These are phyloP conservation scores for Bradysia coprophila DNA, from an alignment of 1,140 invertebrate genomes.

Conservation along the genomic window DNA sequence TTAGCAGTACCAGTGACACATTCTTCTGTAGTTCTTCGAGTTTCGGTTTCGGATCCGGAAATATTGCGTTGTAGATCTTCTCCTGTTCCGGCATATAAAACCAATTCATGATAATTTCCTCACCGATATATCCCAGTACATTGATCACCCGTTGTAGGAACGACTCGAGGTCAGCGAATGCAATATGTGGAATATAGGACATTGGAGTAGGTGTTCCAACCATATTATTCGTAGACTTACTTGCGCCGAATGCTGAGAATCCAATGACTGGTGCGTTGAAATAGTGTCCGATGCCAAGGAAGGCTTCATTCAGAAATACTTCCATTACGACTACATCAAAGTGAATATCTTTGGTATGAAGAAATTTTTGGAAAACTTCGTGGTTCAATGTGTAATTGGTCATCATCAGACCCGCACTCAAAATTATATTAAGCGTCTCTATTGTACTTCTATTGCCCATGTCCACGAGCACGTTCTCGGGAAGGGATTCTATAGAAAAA, in stretches of 20 bases:
- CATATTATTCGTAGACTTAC: conserved; percentile 6
- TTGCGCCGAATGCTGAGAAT: conserved; percentile 7
- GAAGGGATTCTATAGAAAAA: neutral
- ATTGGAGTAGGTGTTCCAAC: conserved; percentile 7
- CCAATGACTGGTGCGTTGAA: conserved; percentile 10
- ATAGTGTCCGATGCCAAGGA: conserved; percentile 10
- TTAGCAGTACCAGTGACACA: conserved; percentile 17
- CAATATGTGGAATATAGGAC: conserved; percentile 8
- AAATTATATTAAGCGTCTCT: neutral
- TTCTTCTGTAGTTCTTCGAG: conserved; percentile 10
- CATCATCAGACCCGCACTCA: neutral
- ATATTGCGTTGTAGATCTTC: conserved; percentile 12
- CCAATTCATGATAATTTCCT: conserved; percentile 5
- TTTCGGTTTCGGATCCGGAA: conserved; percentile 7
- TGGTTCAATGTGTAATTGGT: neutral
- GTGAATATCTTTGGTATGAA: conserved; percentile 12
- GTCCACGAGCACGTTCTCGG: neutral
- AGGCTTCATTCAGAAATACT: conserved; percentile 8
- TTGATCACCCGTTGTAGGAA: conserved; percentile 31
- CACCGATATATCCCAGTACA: conserved; percentile 1
- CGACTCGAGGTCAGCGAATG: conserved; percentile 24
- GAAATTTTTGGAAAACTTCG: neutral
- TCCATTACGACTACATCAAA: conserved; percentile 5
- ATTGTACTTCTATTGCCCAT: neutral
- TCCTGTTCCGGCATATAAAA: conserved; percentile 10